These are phyloP conservation scores for Aquatica leii DNA, from an alignment of 2,888 invertebrate genomes.

Conservation along the genomic window DNA sequence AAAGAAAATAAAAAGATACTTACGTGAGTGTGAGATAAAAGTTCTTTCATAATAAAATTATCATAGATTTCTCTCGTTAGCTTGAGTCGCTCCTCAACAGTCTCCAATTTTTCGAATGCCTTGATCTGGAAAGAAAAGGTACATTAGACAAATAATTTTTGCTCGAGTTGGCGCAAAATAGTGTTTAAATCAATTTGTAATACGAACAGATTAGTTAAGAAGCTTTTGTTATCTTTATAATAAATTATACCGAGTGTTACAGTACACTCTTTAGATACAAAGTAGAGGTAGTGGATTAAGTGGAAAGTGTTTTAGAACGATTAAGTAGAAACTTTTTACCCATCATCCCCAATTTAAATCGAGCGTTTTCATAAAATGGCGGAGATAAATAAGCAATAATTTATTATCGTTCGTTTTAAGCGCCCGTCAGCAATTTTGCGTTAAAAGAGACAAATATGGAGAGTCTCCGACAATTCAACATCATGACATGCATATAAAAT, in stretches of 20 bases:
- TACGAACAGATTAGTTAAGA: too few relatives aligned
- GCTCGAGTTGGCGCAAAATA: too few relatives aligned
- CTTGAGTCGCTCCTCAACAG: conserved; percentile 93
- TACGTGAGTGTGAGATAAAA: conserved; percentile 98
- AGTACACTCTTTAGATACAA: too few relatives aligned
- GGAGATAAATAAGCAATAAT: not conserved
- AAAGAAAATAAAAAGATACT: conserved; percentile 62
- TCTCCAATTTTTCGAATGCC: conserved; percentile 97
- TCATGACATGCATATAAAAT: conserved; percentile 27
- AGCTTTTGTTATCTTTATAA: too few relatives aligned
- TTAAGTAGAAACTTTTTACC: too few relatives aligned
- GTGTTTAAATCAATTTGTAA: too few relatives aligned
- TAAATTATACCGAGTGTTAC: too few relatives aligned
- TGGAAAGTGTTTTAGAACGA: too few relatives aligned
- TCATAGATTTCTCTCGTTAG: conserved; percentile 98
- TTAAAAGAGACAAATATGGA: conserved; percentile 11
- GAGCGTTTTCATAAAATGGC: too few relatives aligned
- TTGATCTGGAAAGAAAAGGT: conserved; percentile 82
- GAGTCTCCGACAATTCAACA: conserved; percentile 16
- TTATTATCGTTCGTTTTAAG: not conserved
- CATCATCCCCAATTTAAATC: too few relatives aligned
- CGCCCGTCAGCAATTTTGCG: not conserved
- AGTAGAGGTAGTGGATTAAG: too few relatives aligned
- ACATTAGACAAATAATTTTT: conserved; percentile 15
- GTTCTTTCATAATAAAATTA: conserved; percentile 99